Evolutionary conservation across 1,140 invertebrate species (phyloP).

Genomic region (Drosophila parvula): DNA sequence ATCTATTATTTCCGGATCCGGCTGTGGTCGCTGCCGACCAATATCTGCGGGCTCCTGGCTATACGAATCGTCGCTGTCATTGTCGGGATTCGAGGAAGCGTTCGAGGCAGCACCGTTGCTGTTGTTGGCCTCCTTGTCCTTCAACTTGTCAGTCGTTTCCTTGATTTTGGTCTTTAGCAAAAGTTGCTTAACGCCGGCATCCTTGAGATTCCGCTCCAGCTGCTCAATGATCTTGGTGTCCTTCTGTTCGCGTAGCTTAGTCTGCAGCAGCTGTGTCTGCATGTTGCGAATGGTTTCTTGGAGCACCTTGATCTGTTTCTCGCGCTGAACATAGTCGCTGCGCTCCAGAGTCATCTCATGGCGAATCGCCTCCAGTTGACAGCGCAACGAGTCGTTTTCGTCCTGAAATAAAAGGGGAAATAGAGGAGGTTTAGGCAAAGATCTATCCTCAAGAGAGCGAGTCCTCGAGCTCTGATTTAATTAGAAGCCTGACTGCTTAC

Average conservation of each 20-base stretch:
- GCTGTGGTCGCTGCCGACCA: slow-evolving; percentile 6
- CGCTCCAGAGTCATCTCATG: slow-evolving; percentile 92
- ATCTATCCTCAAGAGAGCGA: no score
- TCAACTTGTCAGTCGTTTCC: slow-evolving; percentile 63
- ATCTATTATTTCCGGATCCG: slow-evolving; percentile 68
- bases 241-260: slow-evolving; percentile 87
- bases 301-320: slow-evolving; percentile 84
- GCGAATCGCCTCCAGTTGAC: slow-evolving; percentile 97
- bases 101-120: slow-evolving; percentile 42
- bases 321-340: slow-evolving; percentile 85
- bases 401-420: slow-evolving; percentile 85
- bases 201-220: slow-evolving; percentile 86
- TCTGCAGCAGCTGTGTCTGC: slow-evolving; percentile 90
- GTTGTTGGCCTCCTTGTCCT: slow-evolving; percentile 49
- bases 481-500: slow-evolving; percentile 24
- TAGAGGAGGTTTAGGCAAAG: background rate
- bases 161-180: slow-evolving; percentile 78
- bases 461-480: background rate
- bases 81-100: slow-evolving; percentile 61
- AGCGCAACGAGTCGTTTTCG: slow-evolving; percentile 94
- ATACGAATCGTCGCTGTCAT: slow-evolving; percentile 55
- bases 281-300: slow-evolving; percentile 92
- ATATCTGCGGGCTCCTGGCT: slow-evolving; percentile 18
- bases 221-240: slow-evolving; percentile 87
- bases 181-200: slow-evolving; percentile 79